Base-by-base conservation (phyloP, 92 coral and sea anemone genomes). In the Phenganax subtilis region DNA sequence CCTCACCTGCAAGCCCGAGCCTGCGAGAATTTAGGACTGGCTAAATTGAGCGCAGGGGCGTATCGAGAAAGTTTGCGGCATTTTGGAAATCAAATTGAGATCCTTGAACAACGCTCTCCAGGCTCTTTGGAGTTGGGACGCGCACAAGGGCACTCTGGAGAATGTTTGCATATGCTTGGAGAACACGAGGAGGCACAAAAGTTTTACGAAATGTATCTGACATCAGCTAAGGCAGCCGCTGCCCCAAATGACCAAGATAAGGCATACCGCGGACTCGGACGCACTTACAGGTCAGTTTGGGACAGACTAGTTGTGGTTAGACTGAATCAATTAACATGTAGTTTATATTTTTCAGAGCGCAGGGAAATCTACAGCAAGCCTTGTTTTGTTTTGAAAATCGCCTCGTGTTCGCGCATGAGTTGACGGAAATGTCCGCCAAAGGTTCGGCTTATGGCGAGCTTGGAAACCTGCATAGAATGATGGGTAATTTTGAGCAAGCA, bases 251-350 rank as follows among this genome's bases (percentile, higher is more conserved):
- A 96, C 88, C 97, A 96, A 81, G 99, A 96, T 82, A 96, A 92
- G 82, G 99, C 99, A 31, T 96, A 96, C 80, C 97, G 94, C 63
- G 96, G 96, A 75, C 99, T 96, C 70, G 99, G 99, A 53, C 89
- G 86, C 86, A 82, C 97, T 30, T 93, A 91, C 85, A 88, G 70
- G 70, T 64, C 17, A 61, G 8, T 61, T 14, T 61, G 7, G 25
- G 28, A 61, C 28, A 61, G 25, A 61, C 67, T 15, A 61, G n/a
- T 12, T 28, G 17, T 7, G 27, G 67, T 6, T 61, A n/a, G n/a
- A 3, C 25, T 59, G 20, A 59, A 59, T 59, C 4, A 59, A 59
- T 17, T 20, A 37, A 37, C 47, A 5, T 37, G 5, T 37, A 37
- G 5, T 37, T 37, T 37, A 37, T 37, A 8, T 3, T n/a, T 28